Conservation (phyloP, 2,113 vertebrate species). For the Fregata magnificens region DNA sequence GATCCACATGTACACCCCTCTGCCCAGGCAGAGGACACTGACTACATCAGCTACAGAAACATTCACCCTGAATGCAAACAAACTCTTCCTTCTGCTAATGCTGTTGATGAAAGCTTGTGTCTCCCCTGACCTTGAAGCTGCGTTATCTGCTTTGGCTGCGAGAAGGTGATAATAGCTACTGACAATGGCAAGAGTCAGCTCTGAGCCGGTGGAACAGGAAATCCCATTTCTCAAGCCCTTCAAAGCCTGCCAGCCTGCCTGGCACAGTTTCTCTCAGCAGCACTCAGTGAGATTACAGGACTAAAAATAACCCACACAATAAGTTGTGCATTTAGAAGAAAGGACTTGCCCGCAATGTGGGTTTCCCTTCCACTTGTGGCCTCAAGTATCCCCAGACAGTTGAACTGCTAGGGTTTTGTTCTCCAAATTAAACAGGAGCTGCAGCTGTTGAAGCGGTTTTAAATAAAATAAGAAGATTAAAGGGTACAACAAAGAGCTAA, state of each 20-base stretch:
- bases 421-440: slow-evolving; percentile 30
- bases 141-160: slow-evolving; percentile 22
- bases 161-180: slow-evolving; percentile 40
- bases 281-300: slow-evolving; percentile 47
- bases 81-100: neutral
- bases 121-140: slow-evolving; percentile 57
- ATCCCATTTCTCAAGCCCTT: slow-evolving; percentile 66
- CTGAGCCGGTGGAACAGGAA: slow-evolving; percentile 57
- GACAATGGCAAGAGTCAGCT: slow-evolving; percentile 51
- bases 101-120: neutral
- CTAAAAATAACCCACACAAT: slow-evolving; percentile 63
- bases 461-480: slow-evolving; percentile 62
- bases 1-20: neutral
- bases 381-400: slow-evolving; percentile 44
- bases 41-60: neutral
- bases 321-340: slow-evolving; percentile 32
- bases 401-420: slow-evolving; percentile 31
- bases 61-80: neutral
- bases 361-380: slow-evolving; percentile 45
- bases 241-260: slow-evolving; percentile 59
- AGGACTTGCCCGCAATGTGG: neutral
- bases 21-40: neutral
- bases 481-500: slow-evolving; percentile 25
- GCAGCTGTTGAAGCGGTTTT: slow-evolving; percentile 24
- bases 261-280: slow-evolving; percentile 43